Conservation (phyloP, 2,113 vertebrate species). For the Callionymus lyra region DNA sequence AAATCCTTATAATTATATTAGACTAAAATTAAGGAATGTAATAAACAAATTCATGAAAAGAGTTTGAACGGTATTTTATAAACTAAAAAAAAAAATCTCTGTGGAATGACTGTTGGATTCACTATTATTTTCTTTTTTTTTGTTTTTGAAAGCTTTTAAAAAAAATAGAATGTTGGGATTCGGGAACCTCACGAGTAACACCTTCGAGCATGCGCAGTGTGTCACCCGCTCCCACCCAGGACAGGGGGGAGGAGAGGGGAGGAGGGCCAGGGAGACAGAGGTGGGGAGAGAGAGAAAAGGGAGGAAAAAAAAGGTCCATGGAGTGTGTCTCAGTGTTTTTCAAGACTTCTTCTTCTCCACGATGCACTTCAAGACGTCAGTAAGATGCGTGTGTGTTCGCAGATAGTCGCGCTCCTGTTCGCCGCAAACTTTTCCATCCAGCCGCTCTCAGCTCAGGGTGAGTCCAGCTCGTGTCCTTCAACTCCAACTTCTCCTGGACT, state of each 20-base stretch:
- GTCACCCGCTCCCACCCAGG: background rate
- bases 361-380: slow-evolving; percentile 65
- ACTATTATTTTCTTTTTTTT: too few relatives aligned
- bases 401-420: slow-evolving; percentile 59
- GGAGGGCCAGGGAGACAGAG: slow-evolving; percentile 3
- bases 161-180: too few relatives aligned
- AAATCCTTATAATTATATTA: too few relatives aligned
- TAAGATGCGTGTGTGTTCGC: slow-evolving; percentile 71
- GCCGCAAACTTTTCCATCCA: slow-evolving; percentile 50
- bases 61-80: too few relatives aligned
- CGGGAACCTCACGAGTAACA: too few relatives aligned
- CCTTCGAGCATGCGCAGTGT: too few relatives aligned
- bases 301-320: slow-evolving; percentile 49
- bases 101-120: too few relatives aligned
- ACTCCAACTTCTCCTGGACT: too few relatives aligned
- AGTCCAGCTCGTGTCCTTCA: slow-evolving; percentile 28
- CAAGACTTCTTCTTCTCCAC: slow-evolving; percentile 54
- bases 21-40: too few relatives aligned
- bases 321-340: slow-evolving; percentile 32
- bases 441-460: slow-evolving; percentile 65
- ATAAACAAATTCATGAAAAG: too few relatives aligned
- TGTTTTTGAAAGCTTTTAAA: too few relatives aligned
- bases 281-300: slow-evolving; percentile 27
- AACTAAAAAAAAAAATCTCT: too few relatives aligned
- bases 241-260: slow-evolving; percentile 1